Evolutionary conservation across 1,140 invertebrate genomes (phyloP), one percentile per base, ranked within the genome.

Genomic region (Odontomachus brunneus): DNA sequence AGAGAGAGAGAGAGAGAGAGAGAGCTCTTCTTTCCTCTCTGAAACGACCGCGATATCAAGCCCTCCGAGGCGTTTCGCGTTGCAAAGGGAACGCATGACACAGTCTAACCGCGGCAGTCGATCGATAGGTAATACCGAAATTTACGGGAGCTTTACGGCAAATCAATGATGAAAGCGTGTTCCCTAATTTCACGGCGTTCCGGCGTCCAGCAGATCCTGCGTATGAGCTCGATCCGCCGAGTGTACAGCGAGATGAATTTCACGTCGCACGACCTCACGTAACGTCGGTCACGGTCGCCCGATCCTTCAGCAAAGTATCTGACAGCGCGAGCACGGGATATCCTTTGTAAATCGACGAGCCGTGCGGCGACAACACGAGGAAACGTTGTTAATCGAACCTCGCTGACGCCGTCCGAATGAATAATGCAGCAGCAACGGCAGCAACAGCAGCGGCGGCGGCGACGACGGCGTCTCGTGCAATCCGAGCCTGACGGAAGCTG

Each of bases 301-400:
- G 78, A 84, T 84, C 80, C 63, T 73, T 38, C 78, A 44, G 78
- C 53, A 57, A 84, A 84, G 74, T 84, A 82, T 82, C 67, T 38
- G 66, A 44, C 82, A 24, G 59, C 78, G 24, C 63, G 59, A 51
- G 51, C 75, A 60, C 65, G 75, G 59, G 78, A 72, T 75, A 73
- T 75, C 80, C 84, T 85, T 83, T 85, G 84, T 85, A 69, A 83
- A 51, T 74, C 71, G 71, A 71, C 76, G 65, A 72, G 76, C 83
- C 76, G 33, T 67, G 69, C 67, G 78, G 24, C 67, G 69, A 82
- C 65, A 84, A 84, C 83, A 76, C 65, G 55, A 69, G 84, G 84
- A 83, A 83, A 76, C 81, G 73, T 75, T 83, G 80, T 85, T 83
- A 82, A 84, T 82, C 76, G 83, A 84, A 82, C 83, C 60, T 84